Conservation (phyloP, 2,797 vertebrate species). For the Tympanoctomys barrerae region DNA sequence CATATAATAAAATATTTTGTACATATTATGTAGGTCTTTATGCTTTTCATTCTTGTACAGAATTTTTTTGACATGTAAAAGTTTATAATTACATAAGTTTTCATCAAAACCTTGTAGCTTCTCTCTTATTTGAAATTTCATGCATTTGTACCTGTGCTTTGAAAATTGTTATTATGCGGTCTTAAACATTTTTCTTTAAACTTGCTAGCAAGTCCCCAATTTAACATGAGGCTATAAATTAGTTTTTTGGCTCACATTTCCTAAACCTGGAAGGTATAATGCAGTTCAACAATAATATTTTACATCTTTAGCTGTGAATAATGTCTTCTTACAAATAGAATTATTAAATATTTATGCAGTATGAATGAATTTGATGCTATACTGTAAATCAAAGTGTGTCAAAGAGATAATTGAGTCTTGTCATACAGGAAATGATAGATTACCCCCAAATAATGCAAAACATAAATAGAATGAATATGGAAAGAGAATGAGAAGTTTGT, state of each 20-base stretch:
- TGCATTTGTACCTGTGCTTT: constrained; percentile 45
- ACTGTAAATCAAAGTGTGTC: constrained; percentile 61
- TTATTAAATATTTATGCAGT: constrained; percentile 74
- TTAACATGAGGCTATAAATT: constrained; percentile 56
- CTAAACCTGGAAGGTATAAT: constrained; percentile 74
- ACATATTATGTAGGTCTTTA: background rate
- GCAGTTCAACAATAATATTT: constrained; percentile 76
- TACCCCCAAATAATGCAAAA: background rate
- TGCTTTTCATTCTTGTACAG: constrained; percentile 40
- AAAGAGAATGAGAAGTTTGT: background rate
- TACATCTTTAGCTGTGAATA: constrained; percentile 64
- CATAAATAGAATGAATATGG: background rate
- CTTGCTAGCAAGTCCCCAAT: background rate
- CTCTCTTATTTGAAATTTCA: constrained; percentile 57
- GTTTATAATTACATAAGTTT: constrained; percentile 12
- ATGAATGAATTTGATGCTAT: constrained; percentile 49
- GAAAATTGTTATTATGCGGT: constrained; percentile 40
- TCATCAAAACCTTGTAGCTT: constrained; percentile 15
- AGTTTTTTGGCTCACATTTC: constrained; percentile 57
- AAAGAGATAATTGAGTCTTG: constrained; percentile 53
- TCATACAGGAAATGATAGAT: constrained; percentile 26
- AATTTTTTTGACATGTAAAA: constrained; percentile 10
- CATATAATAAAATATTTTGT: constrained; percentile 17
- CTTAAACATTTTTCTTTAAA: constrained; percentile 50
- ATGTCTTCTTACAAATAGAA: constrained; percentile 68